Conservation (phyloP, 2,113 vertebrate species). For the Deroptyus accipitrinus region DNA sequence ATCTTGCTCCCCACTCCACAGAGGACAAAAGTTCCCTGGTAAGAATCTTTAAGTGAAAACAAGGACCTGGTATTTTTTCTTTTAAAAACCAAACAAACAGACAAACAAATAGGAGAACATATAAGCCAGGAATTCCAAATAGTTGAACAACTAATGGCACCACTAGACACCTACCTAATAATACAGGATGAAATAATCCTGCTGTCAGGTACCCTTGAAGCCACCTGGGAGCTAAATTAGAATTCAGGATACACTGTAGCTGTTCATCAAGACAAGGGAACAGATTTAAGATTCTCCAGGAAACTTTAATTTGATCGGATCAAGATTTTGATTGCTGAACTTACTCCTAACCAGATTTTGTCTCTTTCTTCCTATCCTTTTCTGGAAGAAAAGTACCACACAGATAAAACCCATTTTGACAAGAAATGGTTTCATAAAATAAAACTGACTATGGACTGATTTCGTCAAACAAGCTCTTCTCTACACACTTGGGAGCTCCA, state of each 20-base stretch:
- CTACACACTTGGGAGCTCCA: background rate
- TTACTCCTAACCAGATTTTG: background rate
- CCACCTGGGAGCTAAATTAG: background rate
- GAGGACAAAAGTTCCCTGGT: background rate
- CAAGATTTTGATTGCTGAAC: background rate
- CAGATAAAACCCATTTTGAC: background rate
- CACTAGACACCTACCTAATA: background rate
- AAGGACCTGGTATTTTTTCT: background rate
- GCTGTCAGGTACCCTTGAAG: background rate
- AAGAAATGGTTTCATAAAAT: background rate
- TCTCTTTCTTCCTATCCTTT: background rate
- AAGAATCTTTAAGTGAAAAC: background rate
- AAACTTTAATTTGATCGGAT: slow-evolving; percentile 9
- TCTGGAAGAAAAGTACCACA: background rate
- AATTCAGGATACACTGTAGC: background rate
- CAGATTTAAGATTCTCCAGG: background rate
- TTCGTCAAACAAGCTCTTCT: background rate
- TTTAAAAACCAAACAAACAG: background rate
- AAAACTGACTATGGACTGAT: background rate
- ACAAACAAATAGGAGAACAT: background rate
- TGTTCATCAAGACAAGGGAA: background rate
- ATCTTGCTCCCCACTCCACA: background rate
- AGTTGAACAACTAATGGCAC: background rate
- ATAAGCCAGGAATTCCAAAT: background rate
- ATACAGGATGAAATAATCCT: background rate